Base-by-base conservation (phyloP, 2,888 invertebrate genomes). In the Athalia rosae region DNA sequence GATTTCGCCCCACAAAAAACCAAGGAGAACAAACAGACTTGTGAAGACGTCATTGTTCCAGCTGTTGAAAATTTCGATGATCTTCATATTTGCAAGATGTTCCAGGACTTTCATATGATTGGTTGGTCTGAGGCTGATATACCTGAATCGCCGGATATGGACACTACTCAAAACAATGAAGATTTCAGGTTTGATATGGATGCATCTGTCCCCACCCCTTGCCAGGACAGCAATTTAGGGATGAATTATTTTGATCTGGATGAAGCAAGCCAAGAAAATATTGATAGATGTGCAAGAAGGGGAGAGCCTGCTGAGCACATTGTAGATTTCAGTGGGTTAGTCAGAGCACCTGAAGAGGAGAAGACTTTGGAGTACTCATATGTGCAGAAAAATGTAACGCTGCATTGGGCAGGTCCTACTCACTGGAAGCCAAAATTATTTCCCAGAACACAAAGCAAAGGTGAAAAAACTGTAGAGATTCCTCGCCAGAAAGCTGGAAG, bases 321-420 rank as follows among this genome's bases (percentile, higher is more conserved):
- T 41, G 84, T 86, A 4, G 84, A 86, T 62, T 79, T 86, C 5
- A 69, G 81, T 4, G 76, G 82, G 9, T 73, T 83, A 13, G 62
- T 87, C 28, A 77, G 62, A 6, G 74, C 78, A 0, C 66, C 82
- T 3, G 9, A 45, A 0, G 59, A 74, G 0, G 50, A 76, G n/a
- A 79, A 80, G 56, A 50, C 67, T 3, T 81, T 82, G 0, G 88
- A 89, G 67, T 89, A 89, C 74, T 86, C 88, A 0, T 87, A 85
- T 69, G 13, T 87, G 5, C 82, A 83, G 9, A 80, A 80, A 1
- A 80, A 76, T 47, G 67, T 84, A 5, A 80, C 81, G 9, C 47
- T 87, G 56, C 85, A 85, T 81, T 97, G 96, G 96, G 95, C 95
- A 41, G 97, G 97, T 0, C 96, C 97, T 48, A 91, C 93, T 63